Evolutionary conservation across 2,888 invertebrate genomes (phyloP).

Genomic region (Drosophila meridionalis): DNA sequence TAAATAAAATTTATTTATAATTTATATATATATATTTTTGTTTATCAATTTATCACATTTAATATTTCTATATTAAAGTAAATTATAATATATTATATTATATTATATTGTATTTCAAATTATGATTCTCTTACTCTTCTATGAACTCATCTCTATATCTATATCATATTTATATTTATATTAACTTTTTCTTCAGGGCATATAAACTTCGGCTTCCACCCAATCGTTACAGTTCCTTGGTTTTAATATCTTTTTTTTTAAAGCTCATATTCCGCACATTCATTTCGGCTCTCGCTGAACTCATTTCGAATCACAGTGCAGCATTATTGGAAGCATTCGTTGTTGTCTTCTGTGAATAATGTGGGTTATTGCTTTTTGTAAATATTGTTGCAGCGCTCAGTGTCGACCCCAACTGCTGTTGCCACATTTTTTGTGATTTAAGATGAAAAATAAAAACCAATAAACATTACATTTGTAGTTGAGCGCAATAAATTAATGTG

Average conservation of each 20-base stretch:
- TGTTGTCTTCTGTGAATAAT: constrained; percentile 31
- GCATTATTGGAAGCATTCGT: constrained; percentile 28
- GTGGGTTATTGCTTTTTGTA: constrained; percentile 61
- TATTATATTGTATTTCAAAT: too few relatives aligned
- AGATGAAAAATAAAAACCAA: not conserved
- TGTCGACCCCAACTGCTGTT: not conserved
- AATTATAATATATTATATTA: too few relatives aligned
- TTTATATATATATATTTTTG: too few relatives aligned
- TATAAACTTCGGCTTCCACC: not conserved
- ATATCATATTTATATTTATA: not conserved
- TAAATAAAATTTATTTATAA: too few relatives aligned
- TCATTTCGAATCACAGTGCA: constrained; percentile 20
- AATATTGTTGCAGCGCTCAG: constrained; percentile 28
- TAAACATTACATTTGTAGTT: constrained; percentile 4
- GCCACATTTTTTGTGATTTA: constrained; percentile 15
- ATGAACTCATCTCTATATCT: not conserved
- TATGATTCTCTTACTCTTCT: too few relatives aligned
- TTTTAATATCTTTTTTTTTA: constrained; percentile 32
- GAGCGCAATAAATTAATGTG: constrained; percentile 17
- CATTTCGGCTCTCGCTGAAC: constrained; percentile 34
- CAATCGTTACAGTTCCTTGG: not conserved
- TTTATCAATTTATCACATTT: too few relatives aligned
- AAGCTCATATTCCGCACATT: constrained; percentile 8
- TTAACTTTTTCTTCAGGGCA: not conserved
- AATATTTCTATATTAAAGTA: too few relatives aligned